Conservation (phyloP, 1,140 invertebrate species). For the Listronotus oregonensis region DNA sequence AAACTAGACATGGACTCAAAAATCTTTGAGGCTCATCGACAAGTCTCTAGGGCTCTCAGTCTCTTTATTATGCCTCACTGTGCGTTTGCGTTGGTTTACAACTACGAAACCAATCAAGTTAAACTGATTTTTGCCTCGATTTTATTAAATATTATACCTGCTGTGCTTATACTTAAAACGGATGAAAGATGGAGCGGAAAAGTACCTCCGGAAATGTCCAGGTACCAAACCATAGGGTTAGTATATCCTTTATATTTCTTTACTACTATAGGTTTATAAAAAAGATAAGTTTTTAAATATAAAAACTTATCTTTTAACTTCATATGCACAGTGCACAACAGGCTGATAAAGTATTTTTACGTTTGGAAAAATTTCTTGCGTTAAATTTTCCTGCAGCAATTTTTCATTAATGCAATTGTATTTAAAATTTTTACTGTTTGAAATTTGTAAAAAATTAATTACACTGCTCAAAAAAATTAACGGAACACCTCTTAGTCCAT, state of each 20-base stretch:
- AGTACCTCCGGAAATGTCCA: slow-evolving; percentile 1
- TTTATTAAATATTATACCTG: slow-evolving; percentile 39
- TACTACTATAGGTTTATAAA: too few relatives aligned
- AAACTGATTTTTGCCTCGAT: slow-evolving; percentile 31
- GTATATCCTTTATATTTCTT: background rate
- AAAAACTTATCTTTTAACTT: too few relatives aligned
- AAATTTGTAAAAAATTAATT: too few relatives aligned
- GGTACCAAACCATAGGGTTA: slow-evolving; percentile 38
- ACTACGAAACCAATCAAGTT: slow-evolving; percentile 27
- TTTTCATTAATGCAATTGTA: too few relatives aligned
- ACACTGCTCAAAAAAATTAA: too few relatives aligned
- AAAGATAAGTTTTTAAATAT: too few relatives aligned
- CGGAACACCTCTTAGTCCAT: too few relatives aligned
- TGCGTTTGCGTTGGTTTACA: slow-evolving; percentile 16
- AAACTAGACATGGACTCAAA: slow-evolving; percentile 29
- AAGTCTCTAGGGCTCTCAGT: slow-evolving; percentile 37
- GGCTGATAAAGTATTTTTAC: too few relatives aligned
- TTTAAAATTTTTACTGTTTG: too few relatives aligned
- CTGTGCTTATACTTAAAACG: slow-evolving; percentile 24
- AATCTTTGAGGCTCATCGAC: slow-evolving; percentile 33
- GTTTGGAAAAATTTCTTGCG: too few relatives aligned
- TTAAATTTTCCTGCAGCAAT: too few relatives aligned
- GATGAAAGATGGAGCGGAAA: slow-evolving; percentile 1
- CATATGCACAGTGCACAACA: too few relatives aligned
- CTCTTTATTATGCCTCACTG: slow-evolving; percentile 39